Conservation (phyloP, 2,888 invertebrate species). For the Trachelus iudaicus region DNA sequence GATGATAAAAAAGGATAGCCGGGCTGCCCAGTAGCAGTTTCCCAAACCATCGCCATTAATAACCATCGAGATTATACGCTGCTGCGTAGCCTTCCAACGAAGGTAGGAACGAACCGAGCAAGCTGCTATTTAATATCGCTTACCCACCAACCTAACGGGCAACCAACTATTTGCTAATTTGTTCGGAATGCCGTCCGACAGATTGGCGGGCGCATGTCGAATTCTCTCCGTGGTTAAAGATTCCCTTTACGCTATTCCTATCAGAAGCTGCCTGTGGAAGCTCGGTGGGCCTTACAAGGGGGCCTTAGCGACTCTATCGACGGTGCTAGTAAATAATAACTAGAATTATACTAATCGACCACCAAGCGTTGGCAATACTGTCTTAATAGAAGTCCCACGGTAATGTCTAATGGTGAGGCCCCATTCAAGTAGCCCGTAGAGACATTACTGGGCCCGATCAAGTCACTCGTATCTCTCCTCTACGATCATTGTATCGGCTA, state of each 20-base stretch:
- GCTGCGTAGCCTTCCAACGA: conserved; percentile 33
- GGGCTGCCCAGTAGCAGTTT: conserved; percentile 64
- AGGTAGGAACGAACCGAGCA: conserved; percentile 33
- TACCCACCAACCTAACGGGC: conserved; percentile 40
- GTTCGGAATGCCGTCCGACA: conserved; percentile 46
- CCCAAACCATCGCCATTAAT: conserved; percentile 65
- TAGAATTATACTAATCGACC: background rate
- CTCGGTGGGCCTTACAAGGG: background rate
- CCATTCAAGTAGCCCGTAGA: background rate
- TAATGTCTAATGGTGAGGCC: background rate
- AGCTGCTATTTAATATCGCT: conserved; percentile 57
- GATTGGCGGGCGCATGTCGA: conserved; percentile 1
- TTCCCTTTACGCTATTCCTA: background rate
- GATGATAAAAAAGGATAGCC: conserved; percentile 21
- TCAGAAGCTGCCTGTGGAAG: background rate
- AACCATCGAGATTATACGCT: conserved; percentile 64
- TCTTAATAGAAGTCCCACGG: background rate
- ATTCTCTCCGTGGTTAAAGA: background rate
- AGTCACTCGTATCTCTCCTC: background rate
- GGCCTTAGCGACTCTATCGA: background rate
- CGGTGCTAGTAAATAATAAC: background rate
- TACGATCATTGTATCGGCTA: background rate
- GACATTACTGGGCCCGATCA: background rate
- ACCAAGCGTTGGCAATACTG: background rate
- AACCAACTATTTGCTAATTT: conserved; percentile 55